Conservation (phyloP, 1,140 invertebrate genomes). For the Epicauta chinensis region DNA sequence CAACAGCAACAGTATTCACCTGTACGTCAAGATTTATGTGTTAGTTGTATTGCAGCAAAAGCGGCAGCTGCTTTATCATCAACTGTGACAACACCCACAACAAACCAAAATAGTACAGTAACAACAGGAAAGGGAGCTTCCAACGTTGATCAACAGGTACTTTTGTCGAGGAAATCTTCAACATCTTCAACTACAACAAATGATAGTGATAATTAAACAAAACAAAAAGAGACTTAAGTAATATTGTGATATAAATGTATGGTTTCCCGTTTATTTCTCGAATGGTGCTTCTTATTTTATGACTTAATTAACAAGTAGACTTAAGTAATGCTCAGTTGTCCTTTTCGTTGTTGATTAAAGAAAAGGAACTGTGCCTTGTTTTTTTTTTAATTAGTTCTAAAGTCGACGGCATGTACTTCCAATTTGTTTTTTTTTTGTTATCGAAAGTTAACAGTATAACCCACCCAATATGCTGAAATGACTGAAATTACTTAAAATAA, state of each 20-base stretch:
- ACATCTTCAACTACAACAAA: too few relatives aligned
- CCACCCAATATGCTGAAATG: conserved; percentile 22
- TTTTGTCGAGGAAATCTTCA: neutral
- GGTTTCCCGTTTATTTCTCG: conserved; percentile 1
- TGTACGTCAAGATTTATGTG: conserved; percentile 29
- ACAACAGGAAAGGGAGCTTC: conserved; percentile 8
- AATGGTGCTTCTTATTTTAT: conserved; percentile 10
- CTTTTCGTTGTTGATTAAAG: neutral
- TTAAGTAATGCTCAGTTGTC: neutral
- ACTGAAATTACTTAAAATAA: conserved; percentile 11
- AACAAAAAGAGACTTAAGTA: neutral
- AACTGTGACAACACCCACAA: conserved; percentile 3
- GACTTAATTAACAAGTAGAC: neutral
- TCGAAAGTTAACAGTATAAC: neutral
- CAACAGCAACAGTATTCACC: conserved; percentile 1
- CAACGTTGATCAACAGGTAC: neutral
- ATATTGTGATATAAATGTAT: conserved; percentile 17
- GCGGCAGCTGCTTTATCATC: conserved; percentile 16
- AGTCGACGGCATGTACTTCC: neutral
- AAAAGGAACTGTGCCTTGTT: neutral
- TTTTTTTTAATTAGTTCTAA: neutral
- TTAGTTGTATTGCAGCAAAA: conserved; percentile 29
- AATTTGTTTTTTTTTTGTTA: neutral
- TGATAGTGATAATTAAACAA: too few relatives aligned
- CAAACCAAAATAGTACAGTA: conserved; percentile 5